phyloP scores from a whole-genome alignment of 2,797 vertebrate genomes.

The Tragopan temminckii region DNA sequence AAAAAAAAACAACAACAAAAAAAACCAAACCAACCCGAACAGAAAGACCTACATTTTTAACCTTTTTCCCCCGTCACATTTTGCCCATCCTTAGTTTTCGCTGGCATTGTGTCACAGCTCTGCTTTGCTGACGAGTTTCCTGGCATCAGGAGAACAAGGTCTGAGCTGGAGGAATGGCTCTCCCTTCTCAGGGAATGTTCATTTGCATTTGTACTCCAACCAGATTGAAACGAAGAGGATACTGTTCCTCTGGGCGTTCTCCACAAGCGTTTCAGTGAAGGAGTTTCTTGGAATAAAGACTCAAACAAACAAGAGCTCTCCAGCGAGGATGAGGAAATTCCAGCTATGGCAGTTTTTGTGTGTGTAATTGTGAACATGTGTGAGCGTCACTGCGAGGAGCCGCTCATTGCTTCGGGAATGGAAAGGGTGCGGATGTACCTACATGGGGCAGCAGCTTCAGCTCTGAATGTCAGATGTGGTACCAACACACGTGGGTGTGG shows the following conservation, averaged over 20 bases:
- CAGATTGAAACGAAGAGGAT: not conserved
- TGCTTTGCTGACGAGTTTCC: not conserved
- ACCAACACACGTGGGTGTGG: not conserved
- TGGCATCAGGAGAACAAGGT: not conserved
- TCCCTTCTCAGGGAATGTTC: not conserved
- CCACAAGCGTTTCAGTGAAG: not conserved
- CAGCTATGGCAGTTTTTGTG: not conserved
- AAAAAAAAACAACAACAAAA: not conserved
- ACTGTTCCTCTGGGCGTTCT: not conserved
- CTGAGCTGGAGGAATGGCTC: not conserved
- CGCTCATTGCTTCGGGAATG: not conserved
- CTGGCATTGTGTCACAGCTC: not conserved
- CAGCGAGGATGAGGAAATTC: not conserved
- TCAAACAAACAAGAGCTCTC: not conserved
- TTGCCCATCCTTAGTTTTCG: not conserved
- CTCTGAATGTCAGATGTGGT: not conserved
- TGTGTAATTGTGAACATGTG: not conserved
- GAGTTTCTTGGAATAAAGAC: constrained; percentile 16
- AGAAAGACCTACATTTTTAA: not conserved
- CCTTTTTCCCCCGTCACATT: not conserved
- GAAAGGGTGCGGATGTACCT: not conserved
- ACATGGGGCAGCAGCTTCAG: not conserved
- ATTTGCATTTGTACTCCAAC: not conserved
- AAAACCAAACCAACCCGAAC: not conserved
- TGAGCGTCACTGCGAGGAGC: not conserved